These are phyloP conservation scores for Larimichthys crocea DNA, from an alignment of 2,113 vertebrate genomes.

Conservation along the genomic window DNA sequence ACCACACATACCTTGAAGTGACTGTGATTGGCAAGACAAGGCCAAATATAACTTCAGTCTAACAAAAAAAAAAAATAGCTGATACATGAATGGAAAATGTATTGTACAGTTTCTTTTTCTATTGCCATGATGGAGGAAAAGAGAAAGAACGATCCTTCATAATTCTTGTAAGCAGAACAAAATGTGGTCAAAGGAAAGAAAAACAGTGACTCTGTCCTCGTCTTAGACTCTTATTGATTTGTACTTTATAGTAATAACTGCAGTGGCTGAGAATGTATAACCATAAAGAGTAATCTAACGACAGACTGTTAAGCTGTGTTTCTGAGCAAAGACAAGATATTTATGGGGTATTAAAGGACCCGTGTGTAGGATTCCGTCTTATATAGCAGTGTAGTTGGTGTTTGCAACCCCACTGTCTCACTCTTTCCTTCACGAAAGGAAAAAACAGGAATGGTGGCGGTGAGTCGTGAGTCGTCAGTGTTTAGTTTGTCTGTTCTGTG, in stretches of 20 bases:
- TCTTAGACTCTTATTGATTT: neutral
- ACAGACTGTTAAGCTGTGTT: neutral
- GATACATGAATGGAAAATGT: conserved; percentile 25
- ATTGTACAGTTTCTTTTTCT: conserved; percentile 14
- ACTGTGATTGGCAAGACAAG: conserved; percentile 20
- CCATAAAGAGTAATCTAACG: neutral
- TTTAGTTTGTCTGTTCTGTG: no score
- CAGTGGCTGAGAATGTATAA: neutral
- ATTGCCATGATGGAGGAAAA: neutral
- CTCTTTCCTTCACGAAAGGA: no score
- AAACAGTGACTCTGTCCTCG: conserved; percentile 14
- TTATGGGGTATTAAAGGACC: no score
- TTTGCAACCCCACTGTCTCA: no score
- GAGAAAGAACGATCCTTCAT: neutral
- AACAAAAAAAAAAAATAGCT: neutral
- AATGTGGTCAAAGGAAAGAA: neutral
- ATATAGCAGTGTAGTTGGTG: no score
- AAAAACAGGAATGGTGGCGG: no score
- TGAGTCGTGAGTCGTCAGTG: no score
- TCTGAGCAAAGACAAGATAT: neutral
- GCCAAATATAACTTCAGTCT: conserved; percentile 27
- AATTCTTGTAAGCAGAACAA: conserved; percentile 3
- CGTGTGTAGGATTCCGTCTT: no score
- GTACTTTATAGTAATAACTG: neutral
- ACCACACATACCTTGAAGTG: conserved; percentile 7